Evolutionary conservation across 2,888 invertebrate genomes (phyloP), one percentile per base, ranked within the genome.

Genomic region (Ochropleura leucogaster): DNA sequence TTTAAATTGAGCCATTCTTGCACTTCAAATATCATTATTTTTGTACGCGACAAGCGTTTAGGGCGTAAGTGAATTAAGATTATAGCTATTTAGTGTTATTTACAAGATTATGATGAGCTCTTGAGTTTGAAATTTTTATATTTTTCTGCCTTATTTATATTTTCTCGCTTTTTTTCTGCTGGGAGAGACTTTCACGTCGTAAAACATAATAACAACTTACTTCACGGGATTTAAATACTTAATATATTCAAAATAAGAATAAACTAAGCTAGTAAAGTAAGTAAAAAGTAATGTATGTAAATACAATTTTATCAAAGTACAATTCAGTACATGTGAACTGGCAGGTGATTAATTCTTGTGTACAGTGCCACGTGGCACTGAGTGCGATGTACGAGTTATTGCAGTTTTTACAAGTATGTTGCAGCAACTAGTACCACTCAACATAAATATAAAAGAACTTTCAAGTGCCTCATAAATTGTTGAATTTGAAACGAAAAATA

Each of bases 1-100:
- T 85, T 88, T 83, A 87, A 87, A 87, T 87, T 85, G 74, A 82
- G 83, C 80, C 81, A 82, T 88, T 88, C 67, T 77, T 74, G 74
- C 67, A 73, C 69, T 75, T 77, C 70, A 78, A 80, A 78, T 71
- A 77, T 84, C 76, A 76, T 82, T 82, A 82, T 82, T 80, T 82
- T 64, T 74, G 63, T 65, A 73, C 66, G 49, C 8, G 49, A 74
- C 40, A 75, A 77, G 51, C 44, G 57, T 68, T 77, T 65, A 55
- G 30, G 7, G 30, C 55, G 7, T 65, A 51, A 55, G 63, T 67
- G 18, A 53, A 73, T 66, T 51, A 55, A 57, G 20, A 55, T 59
- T 64, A 62, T 62, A 49, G 47, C 59, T 30, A 44, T 69, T 68
- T 63, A 62, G 47, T 55, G 53, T 65, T 67, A 77, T 60, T 59